Percentiles rank a stretch among this genome's conserved stretches.
Conservation (phyloP, 2,113 vertebrate species). For the Brachyhypopomus gauderio region DNA sequence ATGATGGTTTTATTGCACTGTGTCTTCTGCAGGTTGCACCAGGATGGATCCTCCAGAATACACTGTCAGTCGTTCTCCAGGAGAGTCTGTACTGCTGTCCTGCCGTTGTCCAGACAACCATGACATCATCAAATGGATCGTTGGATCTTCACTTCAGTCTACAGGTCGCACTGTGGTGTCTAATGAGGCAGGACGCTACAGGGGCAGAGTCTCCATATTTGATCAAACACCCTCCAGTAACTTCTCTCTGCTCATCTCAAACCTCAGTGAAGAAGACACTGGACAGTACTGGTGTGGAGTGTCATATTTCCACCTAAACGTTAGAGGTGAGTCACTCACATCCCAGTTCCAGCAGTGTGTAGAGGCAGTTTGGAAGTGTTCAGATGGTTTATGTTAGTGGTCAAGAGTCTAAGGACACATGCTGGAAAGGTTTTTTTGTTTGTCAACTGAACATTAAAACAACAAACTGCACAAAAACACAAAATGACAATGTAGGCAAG, state of each 20-base stretch:
- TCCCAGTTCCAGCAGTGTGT: background rate
- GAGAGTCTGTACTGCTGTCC: constrained; percentile 23
- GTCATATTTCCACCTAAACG: background rate
- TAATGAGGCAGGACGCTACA: background rate
- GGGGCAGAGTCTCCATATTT: constrained; percentile 1
- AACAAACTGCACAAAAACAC: too few relatives aligned
- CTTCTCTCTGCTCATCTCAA: constrained; percentile 12
- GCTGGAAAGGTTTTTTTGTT: too few relatives aligned
- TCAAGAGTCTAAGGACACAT: too few relatives aligned
- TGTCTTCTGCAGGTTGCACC: too few relatives aligned
- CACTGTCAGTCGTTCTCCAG: background rate
- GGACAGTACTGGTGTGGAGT: background rate
- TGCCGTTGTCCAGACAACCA: background rate
- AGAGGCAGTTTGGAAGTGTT: too few relatives aligned
- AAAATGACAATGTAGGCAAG: too few relatives aligned
- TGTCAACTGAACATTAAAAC: too few relatives aligned
- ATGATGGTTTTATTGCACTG: too few relatives aligned
- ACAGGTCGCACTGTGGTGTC: background rate
- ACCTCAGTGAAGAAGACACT: constrained; percentile 3
- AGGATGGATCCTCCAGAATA: too few relatives aligned
- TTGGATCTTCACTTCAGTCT: background rate
- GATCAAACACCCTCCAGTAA: background rate
- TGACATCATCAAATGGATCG: background rate
- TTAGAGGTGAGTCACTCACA: constrained; percentile 6
- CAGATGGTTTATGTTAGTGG: too few relatives aligned